Conservation (phyloP, 2,888 invertebrate species). For the Himalopsyche japonica region DNA sequence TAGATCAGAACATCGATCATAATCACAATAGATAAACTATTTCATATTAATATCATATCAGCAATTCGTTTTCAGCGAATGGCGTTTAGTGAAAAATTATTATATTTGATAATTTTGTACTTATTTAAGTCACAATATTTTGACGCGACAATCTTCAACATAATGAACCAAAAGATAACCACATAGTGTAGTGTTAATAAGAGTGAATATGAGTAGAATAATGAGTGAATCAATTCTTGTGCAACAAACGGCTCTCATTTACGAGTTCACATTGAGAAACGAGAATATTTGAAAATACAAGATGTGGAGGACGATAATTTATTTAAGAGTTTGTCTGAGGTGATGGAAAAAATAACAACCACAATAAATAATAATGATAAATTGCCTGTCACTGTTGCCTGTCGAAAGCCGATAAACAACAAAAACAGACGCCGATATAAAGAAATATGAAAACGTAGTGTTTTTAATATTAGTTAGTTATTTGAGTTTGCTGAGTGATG, state of each 20-base stretch:
- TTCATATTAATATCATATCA: conserved; percentile 25
- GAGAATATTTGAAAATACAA: background rate
- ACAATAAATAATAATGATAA: background rate
- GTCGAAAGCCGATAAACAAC: background rate
- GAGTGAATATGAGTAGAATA: no score
- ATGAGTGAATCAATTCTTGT: background rate
- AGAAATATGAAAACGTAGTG: background rate
- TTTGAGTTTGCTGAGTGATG: no score
- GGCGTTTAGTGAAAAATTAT: no score
- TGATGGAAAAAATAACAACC: background rate
- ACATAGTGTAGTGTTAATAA: no score
- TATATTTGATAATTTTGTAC: no score
- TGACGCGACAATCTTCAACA: no score
- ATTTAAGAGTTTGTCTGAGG: background rate
- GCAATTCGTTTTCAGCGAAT: conserved; percentile 10
- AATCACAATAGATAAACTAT: background rate
- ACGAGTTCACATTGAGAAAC: background rate
- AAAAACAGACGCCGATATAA: background rate
- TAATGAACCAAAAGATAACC: no score
- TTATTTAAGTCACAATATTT: no score
- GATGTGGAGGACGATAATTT: background rate
- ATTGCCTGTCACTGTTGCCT: background rate
- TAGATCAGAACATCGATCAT: no score
- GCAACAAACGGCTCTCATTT: background rate
- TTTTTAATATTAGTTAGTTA: no score